Conservation (phyloP, 2,888 invertebrate species). For the Sphaeridia pumilis region DNA sequence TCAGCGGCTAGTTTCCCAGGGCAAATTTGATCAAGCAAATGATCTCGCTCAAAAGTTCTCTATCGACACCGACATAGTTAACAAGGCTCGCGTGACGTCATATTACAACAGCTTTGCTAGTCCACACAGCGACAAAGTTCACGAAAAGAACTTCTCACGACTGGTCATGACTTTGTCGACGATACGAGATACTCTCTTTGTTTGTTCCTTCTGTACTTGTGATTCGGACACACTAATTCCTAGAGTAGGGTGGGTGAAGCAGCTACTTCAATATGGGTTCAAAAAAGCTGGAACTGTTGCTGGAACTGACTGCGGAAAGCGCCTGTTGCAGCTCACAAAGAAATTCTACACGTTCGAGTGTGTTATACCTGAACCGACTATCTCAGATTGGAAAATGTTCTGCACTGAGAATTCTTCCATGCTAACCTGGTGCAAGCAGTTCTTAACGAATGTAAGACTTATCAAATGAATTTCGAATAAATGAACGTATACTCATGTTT, state of each 20-base stretch:
- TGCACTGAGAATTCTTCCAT: constrained; percentile 24
- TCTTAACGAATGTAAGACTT: constrained; percentile 30
- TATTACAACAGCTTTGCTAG: constrained; percentile 9
- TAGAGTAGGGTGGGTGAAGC: constrained; percentile 26
- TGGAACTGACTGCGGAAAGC: constrained; percentile 10
- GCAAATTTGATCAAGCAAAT: constrained; percentile 28
- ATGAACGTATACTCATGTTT: too few relatives aligned
- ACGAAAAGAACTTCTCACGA: constrained; percentile 12
- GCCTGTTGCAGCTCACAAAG: constrained; percentile 21
- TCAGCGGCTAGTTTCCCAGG: constrained; percentile 28
- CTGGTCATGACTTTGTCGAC: constrained; percentile 13
- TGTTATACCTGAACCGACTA: constrained; percentile 21
- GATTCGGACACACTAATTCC: constrained; percentile 12
- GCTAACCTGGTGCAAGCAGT: constrained; percentile 25
- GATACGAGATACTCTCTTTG: constrained; percentile 26
- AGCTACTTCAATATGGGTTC: constrained; percentile 23
- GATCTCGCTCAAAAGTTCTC: constrained; percentile 21
- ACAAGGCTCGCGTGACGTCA: constrained; percentile 27
- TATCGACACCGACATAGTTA: constrained; percentile 31
- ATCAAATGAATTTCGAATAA: too few relatives aligned
- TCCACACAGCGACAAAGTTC: background rate
- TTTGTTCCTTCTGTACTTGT: constrained; percentile 26
- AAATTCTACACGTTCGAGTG: constrained; percentile 32
- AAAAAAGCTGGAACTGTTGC: constrained; percentile 17
- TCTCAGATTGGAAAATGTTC: constrained; percentile 28